Conservation (phyloP, 2,888 invertebrate genomes). For the Byasa hedistus region DNA sequence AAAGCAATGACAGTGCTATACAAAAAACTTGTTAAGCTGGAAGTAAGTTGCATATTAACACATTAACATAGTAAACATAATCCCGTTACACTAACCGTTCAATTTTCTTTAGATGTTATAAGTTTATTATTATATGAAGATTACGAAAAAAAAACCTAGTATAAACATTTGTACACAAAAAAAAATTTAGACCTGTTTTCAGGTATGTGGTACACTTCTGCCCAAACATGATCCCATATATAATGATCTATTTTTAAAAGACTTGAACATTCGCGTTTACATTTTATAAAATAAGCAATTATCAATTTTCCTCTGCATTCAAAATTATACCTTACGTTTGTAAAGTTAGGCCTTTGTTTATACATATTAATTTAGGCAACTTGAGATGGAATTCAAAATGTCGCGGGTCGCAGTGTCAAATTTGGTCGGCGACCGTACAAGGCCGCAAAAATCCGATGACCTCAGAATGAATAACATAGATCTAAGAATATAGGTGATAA, state of each 20-base stretch:
- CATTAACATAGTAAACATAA: neutral
- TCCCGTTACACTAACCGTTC: conserved; percentile 1
- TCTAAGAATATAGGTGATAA: conserved; percentile 37
- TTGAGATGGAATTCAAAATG: conserved; percentile 52
- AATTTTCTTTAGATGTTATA: neutral
- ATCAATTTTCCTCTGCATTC: conserved; percentile 21
- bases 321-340: conserved; percentile 39
- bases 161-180: neutral
- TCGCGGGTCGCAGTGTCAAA: conserved; percentile 61
- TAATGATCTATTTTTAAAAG: conserved; percentile 18
- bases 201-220: neutral
- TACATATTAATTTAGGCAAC: conserved; percentile 34
- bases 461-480: conserved; percentile 53
- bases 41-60: conserved; percentile 8
- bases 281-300: conserved; percentile 29
- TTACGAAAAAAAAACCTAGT: neutral
- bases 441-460: conserved; percentile 74
- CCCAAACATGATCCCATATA: neutral
- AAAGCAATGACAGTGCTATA: conserved; percentile 5
- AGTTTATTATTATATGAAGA: neutral
- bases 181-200: neutral
- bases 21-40: conserved; percentile 9
- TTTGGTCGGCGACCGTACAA: conserved; percentile 76
- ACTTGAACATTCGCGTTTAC: conserved; percentile 24
- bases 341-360: conserved; percentile 20